These are phyloP conservation scores for Nasonia giraulti DNA, from an alignment of 1,140 invertebrate species.

Conservation along the genomic window DNA sequence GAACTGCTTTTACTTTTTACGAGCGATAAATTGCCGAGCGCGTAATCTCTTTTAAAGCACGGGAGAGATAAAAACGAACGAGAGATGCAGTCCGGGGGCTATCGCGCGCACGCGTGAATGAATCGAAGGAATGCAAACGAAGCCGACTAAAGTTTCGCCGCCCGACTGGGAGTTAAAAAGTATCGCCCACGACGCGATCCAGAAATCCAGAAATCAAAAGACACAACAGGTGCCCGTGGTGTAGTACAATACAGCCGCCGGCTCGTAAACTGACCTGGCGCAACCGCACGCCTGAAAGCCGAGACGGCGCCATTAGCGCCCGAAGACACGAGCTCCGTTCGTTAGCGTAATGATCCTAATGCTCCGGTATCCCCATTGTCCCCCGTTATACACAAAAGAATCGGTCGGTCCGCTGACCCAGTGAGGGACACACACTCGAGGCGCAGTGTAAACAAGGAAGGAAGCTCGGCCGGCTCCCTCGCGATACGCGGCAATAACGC, in stretches of 20 bases:
- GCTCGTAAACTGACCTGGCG: conserved; percentile 59
- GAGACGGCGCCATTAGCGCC: conserved; percentile 62
- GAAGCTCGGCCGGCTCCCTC: background rate
- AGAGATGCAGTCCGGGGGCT: background rate
- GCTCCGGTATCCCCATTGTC: too few species aligned
- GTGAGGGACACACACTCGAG: too few species aligned
- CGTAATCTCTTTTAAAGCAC: background rate
- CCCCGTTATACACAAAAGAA: too few species aligned
- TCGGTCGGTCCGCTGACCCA: too few species aligned
- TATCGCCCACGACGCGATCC: background rate
- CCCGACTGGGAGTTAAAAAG: too few species aligned
- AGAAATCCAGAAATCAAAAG: background rate
- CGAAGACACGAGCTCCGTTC: background rate
- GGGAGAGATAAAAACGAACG: background rate
- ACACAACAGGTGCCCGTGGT: background rate
- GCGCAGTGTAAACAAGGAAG: background rate
- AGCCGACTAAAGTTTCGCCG: conserved; percentile 31
- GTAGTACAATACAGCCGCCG: background rate
- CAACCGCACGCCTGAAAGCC: conserved; percentile 55
- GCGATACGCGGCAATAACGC: background rate
- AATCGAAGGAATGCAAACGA: conserved; percentile 5
- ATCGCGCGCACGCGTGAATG: too few species aligned
- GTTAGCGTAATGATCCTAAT: background rate
- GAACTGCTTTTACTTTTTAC: background rate
- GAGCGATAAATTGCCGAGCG: background rate